Percentiles rank a stretch among this genome's conserved stretches.
phyloP scores from a whole-genome alignment of 2,113 vertebrate genomes.

The Baryphthengus martii region DNA sequence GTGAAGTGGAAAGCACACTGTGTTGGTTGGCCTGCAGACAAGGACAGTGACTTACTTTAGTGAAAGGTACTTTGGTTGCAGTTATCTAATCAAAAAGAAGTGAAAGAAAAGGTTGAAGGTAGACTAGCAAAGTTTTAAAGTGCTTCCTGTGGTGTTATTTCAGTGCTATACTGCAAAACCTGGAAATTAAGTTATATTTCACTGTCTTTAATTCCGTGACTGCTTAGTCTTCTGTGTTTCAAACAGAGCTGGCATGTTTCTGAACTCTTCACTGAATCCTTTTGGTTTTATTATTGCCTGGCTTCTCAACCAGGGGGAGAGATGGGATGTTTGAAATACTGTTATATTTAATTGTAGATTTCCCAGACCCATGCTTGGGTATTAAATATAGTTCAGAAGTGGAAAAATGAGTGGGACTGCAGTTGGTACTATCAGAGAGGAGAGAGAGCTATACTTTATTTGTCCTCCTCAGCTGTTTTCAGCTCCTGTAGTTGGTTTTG shows the following conservation, averaged over 20 bases:
- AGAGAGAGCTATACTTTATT: background rate
- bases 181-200: background rate
- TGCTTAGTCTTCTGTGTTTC: background rate
- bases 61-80: background rate
- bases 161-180: background rate
- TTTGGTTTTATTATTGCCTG: background rate
- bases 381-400: background rate
- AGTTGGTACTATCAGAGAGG: background rate
- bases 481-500: background rate
- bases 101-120: background rate
- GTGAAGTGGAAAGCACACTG: fast-evolving
- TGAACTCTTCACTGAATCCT: background rate
- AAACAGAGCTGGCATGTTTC: background rate
- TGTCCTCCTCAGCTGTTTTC: background rate
- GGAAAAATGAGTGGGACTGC: background rate
- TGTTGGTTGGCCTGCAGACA: background rate
- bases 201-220: background rate
- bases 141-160: background rate
- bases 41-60: background rate
- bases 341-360: background rate
- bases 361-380: background rate
- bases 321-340: background rate
- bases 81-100: background rate
- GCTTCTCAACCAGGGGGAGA: background rate
- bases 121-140: background rate